Evolutionary conservation across 2,797 vertebrate genomes (phyloP), one percentile per base, ranked within the genome.

Genomic region (Eulemur mongoz): DNA sequence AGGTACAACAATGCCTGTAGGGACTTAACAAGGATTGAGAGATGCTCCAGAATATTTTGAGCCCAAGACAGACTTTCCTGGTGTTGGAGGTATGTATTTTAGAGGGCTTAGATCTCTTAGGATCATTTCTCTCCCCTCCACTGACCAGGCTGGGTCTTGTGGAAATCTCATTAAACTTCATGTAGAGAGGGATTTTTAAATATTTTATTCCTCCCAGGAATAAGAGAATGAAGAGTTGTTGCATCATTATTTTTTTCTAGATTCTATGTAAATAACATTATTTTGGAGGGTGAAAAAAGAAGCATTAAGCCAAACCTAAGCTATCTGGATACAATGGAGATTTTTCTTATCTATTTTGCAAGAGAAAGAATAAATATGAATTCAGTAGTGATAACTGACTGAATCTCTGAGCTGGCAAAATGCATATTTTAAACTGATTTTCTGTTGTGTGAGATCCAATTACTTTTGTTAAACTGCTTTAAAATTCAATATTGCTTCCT

Each of bases 381-480:
- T 82, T 76, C 40, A 90, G 40, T 35, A 94, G 78, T 35, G 11
- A 35, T 59, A 97, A 91, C 10, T n/a, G 61, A 23, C 5, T 43
- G 17, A 75, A 38, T 81, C 93, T 92, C 59, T 87, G 5, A 96
- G 61, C 59, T 97, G 94, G 90, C 69, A 89, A 93, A 97, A 97
- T n/a, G 72, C 94, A 67, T 7, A 27, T n/a, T 97, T 96, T 87
- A 94, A 97, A 35, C 52, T 97, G 94, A 80, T 94, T 92, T 95
- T 79, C 93, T 76, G 30, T 94, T 96, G 32, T 79, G 52, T 96
- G 48, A 95, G 84, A 96, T 93, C n/a, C 89, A 94, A 91, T 96
- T 97, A 95, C 38, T 91, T 94, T 86, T 81, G 78, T 72, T 96
- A 95, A 73, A 83, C 38, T 54, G 11, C 17, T 97, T 97, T 96